Percentiles rank a stretch among this genome's conserved stretches.
Conservation (phyloP, 2,797 vertebrate species). For the Mastacembelus armatus region DNA sequence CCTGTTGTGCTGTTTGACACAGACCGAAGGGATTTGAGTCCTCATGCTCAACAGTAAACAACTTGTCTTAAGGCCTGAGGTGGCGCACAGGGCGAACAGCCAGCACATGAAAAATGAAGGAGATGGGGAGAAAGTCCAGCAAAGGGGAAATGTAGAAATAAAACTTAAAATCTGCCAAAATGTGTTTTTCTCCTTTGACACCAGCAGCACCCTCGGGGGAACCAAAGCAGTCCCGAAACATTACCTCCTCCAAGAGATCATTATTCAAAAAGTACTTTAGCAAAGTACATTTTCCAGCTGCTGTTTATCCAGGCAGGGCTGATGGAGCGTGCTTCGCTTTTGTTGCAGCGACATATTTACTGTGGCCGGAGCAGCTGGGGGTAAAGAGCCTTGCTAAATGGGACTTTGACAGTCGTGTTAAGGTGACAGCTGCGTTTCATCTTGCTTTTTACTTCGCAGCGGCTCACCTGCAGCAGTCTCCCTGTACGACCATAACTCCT, state of each 20-base stretch:
- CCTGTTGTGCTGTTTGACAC: constrained; percentile 7
- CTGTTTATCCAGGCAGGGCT: constrained; percentile 23
- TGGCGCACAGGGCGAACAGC: constrained; percentile 15
- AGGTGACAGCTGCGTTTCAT: constrained; percentile 3
- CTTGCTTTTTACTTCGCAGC: background rate
- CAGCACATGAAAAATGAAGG: constrained; percentile 31
- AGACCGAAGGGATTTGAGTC: constrained; percentile 4
- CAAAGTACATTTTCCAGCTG: constrained; percentile 19
- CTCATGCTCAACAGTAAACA: constrained; percentile 32
- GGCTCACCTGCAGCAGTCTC: constrained; percentile 7
- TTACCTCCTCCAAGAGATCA: constrained; percentile 25
- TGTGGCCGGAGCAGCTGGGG: constrained; percentile 5
- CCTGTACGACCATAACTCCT: constrained; percentile 1
- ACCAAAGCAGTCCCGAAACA: constrained; percentile 35
- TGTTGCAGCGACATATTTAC: background rate
- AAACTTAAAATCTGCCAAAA: constrained; percentile 29
- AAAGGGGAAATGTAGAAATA: constrained; percentile 15
- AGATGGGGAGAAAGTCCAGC: background rate
- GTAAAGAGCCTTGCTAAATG: constrained; percentile 28
- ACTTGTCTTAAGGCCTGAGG: constrained; percentile 30
- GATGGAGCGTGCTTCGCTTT: constrained; percentile 20
- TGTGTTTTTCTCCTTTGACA: constrained; percentile 26
- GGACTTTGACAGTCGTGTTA: constrained; percentile 9
- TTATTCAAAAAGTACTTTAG: constrained; percentile 54
- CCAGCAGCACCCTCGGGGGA: constrained; percentile 6